Percentiles rank a stretch among this genome's conserved stretches.
Conservation (phyloP, 30 jellyfish, hydroid and myxozoan species). For the Aurelia coerulea region DNA sequence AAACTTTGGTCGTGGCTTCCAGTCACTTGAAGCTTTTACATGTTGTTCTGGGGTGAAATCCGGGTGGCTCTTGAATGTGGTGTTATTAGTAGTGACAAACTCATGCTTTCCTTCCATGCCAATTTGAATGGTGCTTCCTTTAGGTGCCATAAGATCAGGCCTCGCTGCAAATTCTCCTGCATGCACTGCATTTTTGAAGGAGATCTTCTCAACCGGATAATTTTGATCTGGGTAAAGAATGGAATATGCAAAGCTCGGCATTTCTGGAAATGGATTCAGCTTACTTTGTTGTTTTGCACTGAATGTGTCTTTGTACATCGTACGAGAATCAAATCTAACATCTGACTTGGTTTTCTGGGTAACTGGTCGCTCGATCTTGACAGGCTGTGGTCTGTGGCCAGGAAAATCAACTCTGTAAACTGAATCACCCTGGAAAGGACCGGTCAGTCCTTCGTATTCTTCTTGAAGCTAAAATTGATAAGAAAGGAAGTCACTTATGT, state of each 20-base stretch:
- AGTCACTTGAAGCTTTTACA: constrained; percentile 20
- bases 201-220: constrained; percentile 55
- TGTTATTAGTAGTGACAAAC: constrained; percentile 62
- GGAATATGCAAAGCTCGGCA: constrained; percentile 79
- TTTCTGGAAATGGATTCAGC: constrained; percentile 62
- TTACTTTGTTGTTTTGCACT: constrained; percentile 19
- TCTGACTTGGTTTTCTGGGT: constrained; percentile 35
- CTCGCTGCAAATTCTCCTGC: constrained; percentile 61
- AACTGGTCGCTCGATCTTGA: constrained; percentile 46
- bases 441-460: constrained; percentile 62
- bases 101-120: constrained; percentile 71
- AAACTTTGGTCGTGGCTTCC: constrained; percentile 68
- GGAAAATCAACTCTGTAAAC: constrained; percentile 73
- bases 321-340: constrained; percentile 52
- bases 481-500: too few species aligned
- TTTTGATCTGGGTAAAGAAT: constrained; percentile 78
- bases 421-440: constrained; percentile 70
- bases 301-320: constrained; percentile 73
- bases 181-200: constrained; percentile 70
- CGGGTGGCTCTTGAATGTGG: constrained; percentile 40
- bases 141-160: constrained; percentile 56
- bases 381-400: constrained; percentile 52
- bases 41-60: constrained; percentile 38
- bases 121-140: constrained; percentile 53
- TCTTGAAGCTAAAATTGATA: constrained; percentile 62